These are phyloP conservation scores for Thunnus albacares DNA, from an alignment of 2,797 vertebrate genomes.

Conservation along the genomic window DNA sequence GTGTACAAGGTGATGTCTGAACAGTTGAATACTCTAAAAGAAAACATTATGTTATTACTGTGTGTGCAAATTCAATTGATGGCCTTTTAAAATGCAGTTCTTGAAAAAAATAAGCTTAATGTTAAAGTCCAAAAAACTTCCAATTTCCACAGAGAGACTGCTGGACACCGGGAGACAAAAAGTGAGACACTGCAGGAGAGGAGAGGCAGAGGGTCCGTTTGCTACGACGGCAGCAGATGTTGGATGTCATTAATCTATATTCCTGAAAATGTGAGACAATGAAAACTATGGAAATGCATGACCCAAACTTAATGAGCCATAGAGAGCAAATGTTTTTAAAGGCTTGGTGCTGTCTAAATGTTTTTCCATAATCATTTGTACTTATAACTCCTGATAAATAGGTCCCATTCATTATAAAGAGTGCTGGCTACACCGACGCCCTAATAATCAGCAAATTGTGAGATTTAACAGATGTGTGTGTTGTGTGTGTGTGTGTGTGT, in stretches of 20 bases:
- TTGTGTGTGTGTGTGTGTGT: constrained; percentile 20
- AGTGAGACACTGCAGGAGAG: background rate
- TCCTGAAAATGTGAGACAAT: constrained; percentile 12
- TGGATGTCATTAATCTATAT: constrained; percentile 36
- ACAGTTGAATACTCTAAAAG: background rate
- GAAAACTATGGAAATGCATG: constrained; percentile 20
- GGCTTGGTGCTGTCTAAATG: constrained; percentile 18
- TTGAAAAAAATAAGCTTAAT: background rate
- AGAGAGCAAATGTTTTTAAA: constrained; percentile 22
- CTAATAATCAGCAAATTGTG: constrained; percentile 2
- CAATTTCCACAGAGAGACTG: background rate
- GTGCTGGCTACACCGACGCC: background rate
- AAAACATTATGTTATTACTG: background rate
- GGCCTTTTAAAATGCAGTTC: background rate
- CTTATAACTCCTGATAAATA: constrained; percentile 37
- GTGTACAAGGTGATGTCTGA: background rate
- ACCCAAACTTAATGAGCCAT: constrained; percentile 25
- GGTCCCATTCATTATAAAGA: constrained; percentile 27
- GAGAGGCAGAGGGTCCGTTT: background rate
- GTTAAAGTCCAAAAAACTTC: too few species aligned
- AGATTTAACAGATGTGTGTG: constrained; percentile 4
- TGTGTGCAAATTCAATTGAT: background rate
- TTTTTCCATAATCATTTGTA: constrained; percentile 39
- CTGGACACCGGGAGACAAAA: background rate
- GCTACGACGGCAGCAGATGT: background rate